Conservation (phyloP, 2,113 vertebrate species). For the Vidua macroura region DNA sequence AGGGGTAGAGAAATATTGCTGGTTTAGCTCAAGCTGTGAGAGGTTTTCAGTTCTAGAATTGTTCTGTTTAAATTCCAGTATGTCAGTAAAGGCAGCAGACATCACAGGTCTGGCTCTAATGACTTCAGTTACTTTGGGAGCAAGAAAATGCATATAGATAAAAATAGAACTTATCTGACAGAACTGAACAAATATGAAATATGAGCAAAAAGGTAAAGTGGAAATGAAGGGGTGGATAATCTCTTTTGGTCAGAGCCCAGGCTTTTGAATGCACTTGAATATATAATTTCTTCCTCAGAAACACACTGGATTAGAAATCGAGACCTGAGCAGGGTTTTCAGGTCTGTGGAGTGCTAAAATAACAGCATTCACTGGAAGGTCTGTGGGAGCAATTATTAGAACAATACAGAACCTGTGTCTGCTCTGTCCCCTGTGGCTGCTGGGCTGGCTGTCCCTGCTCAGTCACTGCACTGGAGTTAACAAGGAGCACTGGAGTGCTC, state of each 20-base stretch:
- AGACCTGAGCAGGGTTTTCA: neutral
- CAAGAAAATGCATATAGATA: neutral
- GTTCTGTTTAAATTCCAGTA: neutral
- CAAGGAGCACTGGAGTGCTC: neutral
- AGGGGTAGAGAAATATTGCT: neutral
- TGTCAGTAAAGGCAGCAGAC: neutral
- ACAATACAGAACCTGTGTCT: neutral
- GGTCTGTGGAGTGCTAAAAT: neutral
- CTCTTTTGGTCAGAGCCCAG: neutral
- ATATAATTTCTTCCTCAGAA: neutral
- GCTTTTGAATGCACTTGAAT: neutral
- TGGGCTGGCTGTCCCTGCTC: neutral
- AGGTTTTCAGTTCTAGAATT: neutral
- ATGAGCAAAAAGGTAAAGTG: neutral
- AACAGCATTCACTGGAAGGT: neutral
- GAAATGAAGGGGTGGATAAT: neutral
- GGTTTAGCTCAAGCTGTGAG: conserved; percentile 12
- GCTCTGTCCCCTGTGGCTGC: neutral
- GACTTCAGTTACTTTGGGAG: conserved; percentile 12
- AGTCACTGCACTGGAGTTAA: neutral
- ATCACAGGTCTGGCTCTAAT: neutral
- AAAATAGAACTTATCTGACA: neutral
- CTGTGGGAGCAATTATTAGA: neutral
- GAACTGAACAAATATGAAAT: neutral
- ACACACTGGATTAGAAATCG: neutral